These are phyloP conservation scores for Patiria miniata DNA, from an alignment of 35 echinoderm and acorn worm genomes.

Conservation along the genomic window DNA sequence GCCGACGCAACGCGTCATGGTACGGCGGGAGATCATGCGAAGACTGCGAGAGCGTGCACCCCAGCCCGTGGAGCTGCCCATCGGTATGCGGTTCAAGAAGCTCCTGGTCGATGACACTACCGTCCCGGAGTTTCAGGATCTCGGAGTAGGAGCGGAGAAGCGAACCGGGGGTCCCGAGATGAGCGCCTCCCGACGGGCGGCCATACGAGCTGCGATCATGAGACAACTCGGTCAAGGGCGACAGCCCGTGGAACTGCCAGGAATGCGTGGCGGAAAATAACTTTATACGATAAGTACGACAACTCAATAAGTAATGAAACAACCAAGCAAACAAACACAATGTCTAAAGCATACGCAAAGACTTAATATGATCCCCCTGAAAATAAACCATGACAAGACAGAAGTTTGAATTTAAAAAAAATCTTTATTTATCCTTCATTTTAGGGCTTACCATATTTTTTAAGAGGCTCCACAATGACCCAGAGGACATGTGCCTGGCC, in stretches of 20 bases:
- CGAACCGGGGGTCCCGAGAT: background rate
- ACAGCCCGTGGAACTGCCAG: background rate
- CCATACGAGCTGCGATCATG: background rate
- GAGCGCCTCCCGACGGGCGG: background rate
- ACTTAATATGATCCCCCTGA: too few species aligned
- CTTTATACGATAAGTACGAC: background rate
- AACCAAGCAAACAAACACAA: too few species aligned
- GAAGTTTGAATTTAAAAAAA: too few species aligned
- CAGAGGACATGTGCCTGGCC: too few species aligned
- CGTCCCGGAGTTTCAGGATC: background rate
- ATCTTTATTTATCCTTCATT: too few species aligned
- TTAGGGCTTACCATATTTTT: too few species aligned
- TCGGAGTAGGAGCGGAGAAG: background rate
- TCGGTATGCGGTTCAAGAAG: background rate
- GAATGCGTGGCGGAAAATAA: slow-evolving; percentile 18
- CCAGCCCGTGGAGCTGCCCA: background rate
- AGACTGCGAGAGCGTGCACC: background rate
- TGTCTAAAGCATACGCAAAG: too few species aligned
- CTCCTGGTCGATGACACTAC: background rate
- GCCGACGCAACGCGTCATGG: background rate
- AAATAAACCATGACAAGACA: too few species aligned
- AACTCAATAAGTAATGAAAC: background rate
- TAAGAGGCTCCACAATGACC: too few species aligned
- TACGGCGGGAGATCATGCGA: background rate
- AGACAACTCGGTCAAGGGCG: background rate